Evolutionary conservation across 2,888 invertebrate species (phyloP), one percentile per base, ranked within the genome.

Genomic region (Drosophila stalkeri): DNA sequence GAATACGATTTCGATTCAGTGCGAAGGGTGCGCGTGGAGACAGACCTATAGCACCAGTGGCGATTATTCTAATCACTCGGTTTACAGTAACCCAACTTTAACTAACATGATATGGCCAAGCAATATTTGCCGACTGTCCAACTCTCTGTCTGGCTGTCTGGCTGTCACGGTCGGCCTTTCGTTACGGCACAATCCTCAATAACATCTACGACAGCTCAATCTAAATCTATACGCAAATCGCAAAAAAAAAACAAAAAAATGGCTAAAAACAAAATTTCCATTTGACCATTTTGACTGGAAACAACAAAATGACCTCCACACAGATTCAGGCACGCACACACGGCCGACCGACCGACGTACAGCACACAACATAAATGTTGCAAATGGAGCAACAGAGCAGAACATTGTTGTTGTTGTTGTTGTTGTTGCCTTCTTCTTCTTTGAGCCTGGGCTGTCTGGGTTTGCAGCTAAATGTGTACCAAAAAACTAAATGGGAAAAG

Each of bases 161-260:
- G n/a, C 55, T 52, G 35, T 8, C 49, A 20, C 35, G 37, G n/a
- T 33, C n/a, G 47, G 47, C 43, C 39, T 73, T 71, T 63, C 41
- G 65, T 72, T 64, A 56, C 27, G 66, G 69, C 63, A 55, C 56
- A 80, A 71, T 69, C 56, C 73, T 68, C 66, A 77, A 80, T 77
- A 85, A 82, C 88, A 83, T 79, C 76, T 82, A 77, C 81, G 87
- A 88, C 90, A 91, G 86, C 83, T 88, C 83, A 90, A 86, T 90
- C 88, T 76, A 76, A 88, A 81, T 81, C 90, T 78, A 80, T 87
- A 70, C 71, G 69, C 81, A 76, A 75, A 74, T 76, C 74, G 64
- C 71, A 54, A 49, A 54, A 65, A 9, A 43, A 54, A 20, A 55
- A 47, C 44, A 54, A 64, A 18, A 44, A 55, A 33, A 55, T 56